Evolutionary conservation across 1,140 invertebrate genomes (phyloP).

Genomic region (Caenorhabditis remanei): DNA sequence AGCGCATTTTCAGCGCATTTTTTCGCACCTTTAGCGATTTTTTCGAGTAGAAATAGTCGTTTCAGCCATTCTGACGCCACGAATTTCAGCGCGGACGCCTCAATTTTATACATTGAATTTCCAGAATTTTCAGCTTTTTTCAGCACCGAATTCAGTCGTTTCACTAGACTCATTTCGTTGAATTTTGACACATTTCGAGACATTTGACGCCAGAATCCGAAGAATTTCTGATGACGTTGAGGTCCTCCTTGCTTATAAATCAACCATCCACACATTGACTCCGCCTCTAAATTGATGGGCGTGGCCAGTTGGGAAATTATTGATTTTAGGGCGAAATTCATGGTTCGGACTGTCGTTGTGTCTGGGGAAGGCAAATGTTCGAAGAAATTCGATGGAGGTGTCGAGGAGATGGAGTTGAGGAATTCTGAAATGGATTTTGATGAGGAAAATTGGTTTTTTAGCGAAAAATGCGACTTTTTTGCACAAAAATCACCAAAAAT

Average conservation of each 20-base stretch:
- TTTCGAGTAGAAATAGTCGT: background rate
- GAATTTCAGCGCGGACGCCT: background rate
- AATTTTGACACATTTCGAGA: background rate
- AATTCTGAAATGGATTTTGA: background rate
- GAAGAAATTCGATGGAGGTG: background rate
- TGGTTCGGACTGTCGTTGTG: background rate
- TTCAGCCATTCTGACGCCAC: background rate
- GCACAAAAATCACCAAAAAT: no score
- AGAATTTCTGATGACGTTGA: slow-evolving; percentile 38
- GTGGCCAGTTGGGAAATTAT: background rate
- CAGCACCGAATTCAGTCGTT: slow-evolving; percentile 1
- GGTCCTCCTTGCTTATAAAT: slow-evolving; percentile 4
- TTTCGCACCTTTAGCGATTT: background rate
- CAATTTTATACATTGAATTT: background rate
- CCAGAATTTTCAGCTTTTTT: slow-evolving; percentile 22
- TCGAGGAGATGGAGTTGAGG: background rate
- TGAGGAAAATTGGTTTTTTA: background rate
- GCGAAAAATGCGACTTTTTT: no score
- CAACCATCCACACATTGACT: background rate
- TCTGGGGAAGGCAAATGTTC: background rate
- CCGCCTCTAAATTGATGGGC: slow-evolving; percentile 8
- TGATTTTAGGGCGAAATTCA: background rate
- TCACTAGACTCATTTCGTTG: background rate
- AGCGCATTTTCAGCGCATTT: slow-evolving; percentile 1
- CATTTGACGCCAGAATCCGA: slow-evolving; percentile 19